phyloP scores from a whole-genome alignment of 92 coral and sea anemone species.

The Galaxea fascicularis region DNA sequence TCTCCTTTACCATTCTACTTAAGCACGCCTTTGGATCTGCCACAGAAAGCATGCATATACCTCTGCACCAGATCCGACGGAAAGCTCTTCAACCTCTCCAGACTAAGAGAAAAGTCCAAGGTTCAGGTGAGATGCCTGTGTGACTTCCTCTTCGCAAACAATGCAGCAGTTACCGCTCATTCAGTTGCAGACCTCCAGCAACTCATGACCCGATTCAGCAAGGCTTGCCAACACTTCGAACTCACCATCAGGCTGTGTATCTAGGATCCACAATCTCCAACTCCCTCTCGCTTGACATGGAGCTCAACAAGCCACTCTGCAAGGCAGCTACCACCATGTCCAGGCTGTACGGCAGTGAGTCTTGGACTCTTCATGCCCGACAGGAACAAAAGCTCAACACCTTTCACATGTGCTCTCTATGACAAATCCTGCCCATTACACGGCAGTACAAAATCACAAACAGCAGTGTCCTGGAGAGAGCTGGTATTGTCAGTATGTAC shows the following conservation, averaged over 20 bases:
- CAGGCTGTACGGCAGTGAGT: too few species aligned
- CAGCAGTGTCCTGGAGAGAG: too few species aligned
- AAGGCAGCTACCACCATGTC: not conserved
- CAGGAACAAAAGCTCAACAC: too few species aligned
- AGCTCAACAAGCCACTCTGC: not conserved
- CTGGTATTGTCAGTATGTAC: too few species aligned
- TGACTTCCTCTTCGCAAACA: constrained; percentile 18
- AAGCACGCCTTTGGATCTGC: constrained; percentile 38
- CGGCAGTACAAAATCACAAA: too few species aligned
- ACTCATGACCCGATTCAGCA: constrained; percentile 21
- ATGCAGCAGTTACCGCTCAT: constrained; percentile 22
- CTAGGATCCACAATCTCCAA: constrained; percentile 10
- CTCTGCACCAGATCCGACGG: constrained; percentile 49
- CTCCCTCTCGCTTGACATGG: not conserved
- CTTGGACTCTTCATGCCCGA: too few species aligned
- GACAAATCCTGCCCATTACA: too few species aligned
- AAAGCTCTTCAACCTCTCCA: constrained; percentile 38
- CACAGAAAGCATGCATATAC: constrained; percentile 16
- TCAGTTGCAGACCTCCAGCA: constrained; percentile 9
- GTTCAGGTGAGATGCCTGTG: not conserved
- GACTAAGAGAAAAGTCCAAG: too few species aligned
- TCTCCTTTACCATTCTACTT: constrained; percentile 31
- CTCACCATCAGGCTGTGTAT: constrained; percentile 10
- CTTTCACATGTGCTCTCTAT: too few species aligned
- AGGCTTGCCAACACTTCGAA: constrained; percentile 3